A percentile compares a stretch with the other conserved stretches of the same genome.
These are phyloP conservation scores for Rhagophthalmus giganteus DNA, from an alignment of 2,888 invertebrate species.

Conservation along the genomic window DNA sequence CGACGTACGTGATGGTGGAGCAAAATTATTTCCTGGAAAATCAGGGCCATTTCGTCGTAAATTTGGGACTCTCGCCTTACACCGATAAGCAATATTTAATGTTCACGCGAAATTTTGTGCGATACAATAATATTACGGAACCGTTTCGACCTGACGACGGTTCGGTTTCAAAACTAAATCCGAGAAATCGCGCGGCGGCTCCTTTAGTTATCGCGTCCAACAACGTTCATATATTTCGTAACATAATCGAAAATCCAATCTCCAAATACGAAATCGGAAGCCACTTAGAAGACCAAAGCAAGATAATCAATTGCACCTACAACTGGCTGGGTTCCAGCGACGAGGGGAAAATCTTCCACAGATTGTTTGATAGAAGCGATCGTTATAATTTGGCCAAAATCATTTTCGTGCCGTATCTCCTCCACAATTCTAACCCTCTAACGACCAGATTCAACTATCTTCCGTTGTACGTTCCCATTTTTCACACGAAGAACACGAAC, in stretches of 20 bases:
- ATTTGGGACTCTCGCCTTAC: conserved; percentile 85
- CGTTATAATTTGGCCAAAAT: conserved; percentile 94
- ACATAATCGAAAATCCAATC: conserved; percentile 87
- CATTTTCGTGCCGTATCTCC: conserved; percentile 84
- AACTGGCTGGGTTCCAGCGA: conserved; percentile 90
- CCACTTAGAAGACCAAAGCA: conserved; percentile 91
- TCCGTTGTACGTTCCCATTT: conserved; percentile 77
- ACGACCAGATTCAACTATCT: conserved; percentile 80
- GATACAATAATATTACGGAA: conserved; percentile 83
- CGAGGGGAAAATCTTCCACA: conserved; percentile 70
- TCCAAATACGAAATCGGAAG: conserved; percentile 95
- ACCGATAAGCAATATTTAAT: conserved; percentile 78
- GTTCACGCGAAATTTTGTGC: conserved; percentile 86
- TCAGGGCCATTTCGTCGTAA: conserved; percentile 84
- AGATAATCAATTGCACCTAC: conserved; percentile 87
- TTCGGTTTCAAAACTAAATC: conserved; percentile 73
- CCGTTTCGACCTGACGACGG: conserved; percentile 73
- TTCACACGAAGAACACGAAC: conserved; percentile 66
- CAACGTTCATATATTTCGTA: conserved; percentile 86
- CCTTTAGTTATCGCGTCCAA: conserved; percentile 89
- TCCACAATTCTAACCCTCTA: conserved; percentile 87
- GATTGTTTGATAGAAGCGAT: conserved; percentile 84
- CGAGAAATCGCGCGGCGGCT: conserved; percentile 90
- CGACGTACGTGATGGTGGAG: conserved; percentile 71
- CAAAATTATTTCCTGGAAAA: conserved; percentile 92